A percentile compares a stretch with the other conserved stretches of the same genome.
Conservation (phyloP, 2,888 invertebrate genomes). For the Drosophila stalkeri region DNA sequence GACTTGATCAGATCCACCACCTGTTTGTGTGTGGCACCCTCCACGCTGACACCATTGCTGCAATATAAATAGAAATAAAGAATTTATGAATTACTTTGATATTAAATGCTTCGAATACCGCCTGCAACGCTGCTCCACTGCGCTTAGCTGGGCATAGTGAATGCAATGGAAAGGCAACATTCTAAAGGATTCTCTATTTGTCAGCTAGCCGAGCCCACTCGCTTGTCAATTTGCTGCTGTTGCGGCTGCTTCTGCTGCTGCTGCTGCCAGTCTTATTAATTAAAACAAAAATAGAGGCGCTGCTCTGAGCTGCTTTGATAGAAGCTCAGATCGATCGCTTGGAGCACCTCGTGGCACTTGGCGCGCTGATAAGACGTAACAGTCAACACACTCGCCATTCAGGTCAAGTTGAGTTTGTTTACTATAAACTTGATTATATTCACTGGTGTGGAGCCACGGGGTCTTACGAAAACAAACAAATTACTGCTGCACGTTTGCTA, state of each 20-base stretch:
- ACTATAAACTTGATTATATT: constrained; percentile 43
- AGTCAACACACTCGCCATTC: constrained; percentile 34
- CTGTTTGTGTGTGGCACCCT: constrained; percentile 99
- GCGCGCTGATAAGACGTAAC: constrained; percentile 44
- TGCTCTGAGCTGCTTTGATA: constrained; percentile 13
- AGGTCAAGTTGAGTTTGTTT: constrained; percentile 65
- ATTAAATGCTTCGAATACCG: constrained; percentile 58
- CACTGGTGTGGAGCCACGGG: neutral
- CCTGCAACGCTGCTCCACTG: constrained; percentile 67
- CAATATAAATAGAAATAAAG: constrained; percentile 2
- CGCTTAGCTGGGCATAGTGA: constrained; percentile 73
- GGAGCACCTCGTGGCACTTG: constrained; percentile 30
- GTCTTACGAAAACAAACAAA: neutral
- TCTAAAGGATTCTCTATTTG: neutral
- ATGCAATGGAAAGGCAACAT: constrained; percentile 83
- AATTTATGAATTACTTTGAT: neutral
- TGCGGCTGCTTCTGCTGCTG: constrained; percentile 6
- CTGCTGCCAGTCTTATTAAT: constrained; percentile 3
- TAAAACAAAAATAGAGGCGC: neutral
- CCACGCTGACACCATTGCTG: constrained; percentile 97
- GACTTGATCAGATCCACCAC: constrained; percentile 99
- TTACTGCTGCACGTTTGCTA: neutral
- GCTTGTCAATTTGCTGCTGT: too few species aligned
- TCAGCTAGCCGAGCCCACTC: neutral
- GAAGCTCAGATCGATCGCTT: constrained; percentile 12